These are phyloP conservation scores for Lophochroa leadbeateri DNA, from an alignment of 2,113 vertebrate species.

Conservation along the genomic window DNA sequence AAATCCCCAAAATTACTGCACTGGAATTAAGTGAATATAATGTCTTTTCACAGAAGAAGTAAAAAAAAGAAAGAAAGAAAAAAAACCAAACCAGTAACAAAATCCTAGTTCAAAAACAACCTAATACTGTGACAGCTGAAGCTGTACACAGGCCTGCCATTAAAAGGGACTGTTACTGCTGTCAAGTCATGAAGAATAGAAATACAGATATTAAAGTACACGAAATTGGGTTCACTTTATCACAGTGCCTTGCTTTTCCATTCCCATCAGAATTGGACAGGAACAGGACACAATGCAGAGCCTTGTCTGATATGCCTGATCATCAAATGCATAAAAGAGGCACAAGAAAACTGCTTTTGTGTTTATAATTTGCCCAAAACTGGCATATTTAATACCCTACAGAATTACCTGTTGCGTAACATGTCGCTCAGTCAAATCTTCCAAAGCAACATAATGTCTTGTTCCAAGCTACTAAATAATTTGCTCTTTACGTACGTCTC, in stretches of 20 bases:
- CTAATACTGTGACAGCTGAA: background rate
- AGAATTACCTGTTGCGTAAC: conserved; percentile 46
- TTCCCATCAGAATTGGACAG: background rate
- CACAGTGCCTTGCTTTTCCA: background rate
- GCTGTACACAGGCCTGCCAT: background rate
- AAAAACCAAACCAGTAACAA: background rate
- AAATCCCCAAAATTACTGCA: background rate
- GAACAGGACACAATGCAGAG: background rate
- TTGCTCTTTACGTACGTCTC: conserved; percentile 34
- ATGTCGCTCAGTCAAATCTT: background rate
- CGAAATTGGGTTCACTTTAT: background rate
- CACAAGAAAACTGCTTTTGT: background rate
- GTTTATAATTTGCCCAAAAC: background rate
- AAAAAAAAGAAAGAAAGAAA: background rate
- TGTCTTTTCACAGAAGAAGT: background rate
- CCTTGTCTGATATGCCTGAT: background rate
- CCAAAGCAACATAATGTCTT: conserved; percentile 4
- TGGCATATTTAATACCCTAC: conserved; percentile 21
- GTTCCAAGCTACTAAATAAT: conserved; percentile 46
- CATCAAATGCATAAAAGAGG: background rate
- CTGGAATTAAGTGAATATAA: background rate
- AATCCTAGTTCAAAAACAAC: conserved; percentile 18
- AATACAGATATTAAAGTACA: background rate
- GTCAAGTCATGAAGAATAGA: background rate
- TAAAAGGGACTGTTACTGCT: background rate